Conservation (phyloP, 2,797 vertebrate genomes). For the Lepus oiostolus region DNA sequence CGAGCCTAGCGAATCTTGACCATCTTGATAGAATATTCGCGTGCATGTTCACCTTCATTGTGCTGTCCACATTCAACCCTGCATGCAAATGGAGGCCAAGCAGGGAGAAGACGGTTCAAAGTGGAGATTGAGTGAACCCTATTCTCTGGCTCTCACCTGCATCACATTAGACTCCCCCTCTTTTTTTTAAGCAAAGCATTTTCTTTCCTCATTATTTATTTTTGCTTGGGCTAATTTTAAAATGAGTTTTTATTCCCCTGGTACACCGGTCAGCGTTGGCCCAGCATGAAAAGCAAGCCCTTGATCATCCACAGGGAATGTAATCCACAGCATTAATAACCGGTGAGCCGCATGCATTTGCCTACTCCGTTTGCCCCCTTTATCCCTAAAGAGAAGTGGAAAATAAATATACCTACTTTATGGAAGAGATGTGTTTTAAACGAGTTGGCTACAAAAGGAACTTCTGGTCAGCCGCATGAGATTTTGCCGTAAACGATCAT, state of each 20-base stretch:
- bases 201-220: conserved; percentile 75
- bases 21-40: neutral
- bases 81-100: conserved; percentile 10
- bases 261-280: neutral
- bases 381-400: conserved; percentile 39
- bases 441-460: conserved; percentile 25
- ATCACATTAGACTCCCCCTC: neutral
- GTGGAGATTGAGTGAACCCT: neutral
- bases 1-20: neutral
- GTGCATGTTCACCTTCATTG: neutral
- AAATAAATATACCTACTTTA: conserved; percentile 33
- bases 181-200: conserved; percentile 43
- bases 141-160: conserved; percentile 29
- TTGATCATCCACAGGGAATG: conserved; percentile 45
- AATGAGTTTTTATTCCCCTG: conserved; percentile 66
- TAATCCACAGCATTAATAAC: conserved; percentile 62
- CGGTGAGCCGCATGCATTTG: conserved; percentile 35
- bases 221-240: conserved; percentile 77
- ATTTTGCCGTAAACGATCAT: neutral
- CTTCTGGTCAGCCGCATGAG: neutral
- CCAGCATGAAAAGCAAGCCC: conserved; percentile 68
- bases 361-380: neutral
- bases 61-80: conserved; percentile 21
- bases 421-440: conserved; percentile 29
- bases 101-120: neutral